A percentile compares a stretch with the other conserved stretches of the same genome.
Evolutionary conservation across 2,113 vertebrate genomes (phyloP).

Genomic region (Sardina pilchardus): DNA sequence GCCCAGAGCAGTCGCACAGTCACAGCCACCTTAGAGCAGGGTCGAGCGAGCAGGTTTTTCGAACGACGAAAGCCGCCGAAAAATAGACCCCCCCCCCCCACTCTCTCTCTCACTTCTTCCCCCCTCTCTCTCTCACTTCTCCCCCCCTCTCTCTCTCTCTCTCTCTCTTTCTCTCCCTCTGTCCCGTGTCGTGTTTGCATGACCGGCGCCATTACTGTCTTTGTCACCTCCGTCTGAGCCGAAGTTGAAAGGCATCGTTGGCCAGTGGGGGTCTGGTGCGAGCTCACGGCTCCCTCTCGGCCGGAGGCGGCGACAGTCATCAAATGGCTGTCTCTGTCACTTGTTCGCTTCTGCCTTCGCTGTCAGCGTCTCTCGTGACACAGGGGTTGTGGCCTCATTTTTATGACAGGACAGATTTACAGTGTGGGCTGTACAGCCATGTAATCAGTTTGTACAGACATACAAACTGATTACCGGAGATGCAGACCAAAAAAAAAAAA

Average conservation of each 20-base stretch:
- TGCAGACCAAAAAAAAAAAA: neutral
- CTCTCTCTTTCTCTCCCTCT: neutral
- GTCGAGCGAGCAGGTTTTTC: neutral
- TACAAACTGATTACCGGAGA: neutral
- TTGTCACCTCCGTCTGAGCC: slow-evolving; percentile 17
- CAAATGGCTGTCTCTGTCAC: slow-evolving; percentile 4
- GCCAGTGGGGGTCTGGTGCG: neutral
- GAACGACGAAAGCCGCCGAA: neutral
- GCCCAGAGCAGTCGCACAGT: neutral
- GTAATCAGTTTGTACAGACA: slow-evolving; percentile 7
- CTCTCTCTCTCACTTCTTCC: too few relatives aligned
- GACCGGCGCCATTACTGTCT: slow-evolving; percentile 26
- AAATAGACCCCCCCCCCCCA: neutral
- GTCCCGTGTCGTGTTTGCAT: slow-evolving; percentile 1
- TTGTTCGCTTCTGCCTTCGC: neutral
- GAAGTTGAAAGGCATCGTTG: slow-evolving; percentile 7
- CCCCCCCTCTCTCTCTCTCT: too few relatives aligned
- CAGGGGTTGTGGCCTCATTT: neutral
- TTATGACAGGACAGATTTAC: neutral
- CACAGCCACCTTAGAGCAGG: neutral
- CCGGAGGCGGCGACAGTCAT: neutral
- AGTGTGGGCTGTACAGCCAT: neutral
- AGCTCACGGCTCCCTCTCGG: neutral
- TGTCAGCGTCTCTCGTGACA: neutral
- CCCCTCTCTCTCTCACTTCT: too few relatives aligned